Percentiles rank a stretch among this genome's conserved stretches.
Evolutionary conservation across 2,888 invertebrate species (phyloP).

Genomic region (Coenonympha glycerion): DNA sequence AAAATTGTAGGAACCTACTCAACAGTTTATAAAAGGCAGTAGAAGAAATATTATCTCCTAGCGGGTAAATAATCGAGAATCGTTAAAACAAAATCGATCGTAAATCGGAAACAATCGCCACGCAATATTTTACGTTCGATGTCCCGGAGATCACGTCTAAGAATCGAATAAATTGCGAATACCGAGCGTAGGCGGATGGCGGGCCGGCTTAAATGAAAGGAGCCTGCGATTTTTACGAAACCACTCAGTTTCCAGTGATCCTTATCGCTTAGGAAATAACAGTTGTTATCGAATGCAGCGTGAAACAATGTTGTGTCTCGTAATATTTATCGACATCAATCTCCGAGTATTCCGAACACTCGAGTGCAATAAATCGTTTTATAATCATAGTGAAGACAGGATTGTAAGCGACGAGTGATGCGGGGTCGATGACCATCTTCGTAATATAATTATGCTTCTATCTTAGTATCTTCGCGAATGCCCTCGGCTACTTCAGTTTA

Average conservation of each 20-base stretch:
- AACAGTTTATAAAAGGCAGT: neutral
- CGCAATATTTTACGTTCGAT: conserved; percentile 23
- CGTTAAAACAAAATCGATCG: conserved; percentile 12
- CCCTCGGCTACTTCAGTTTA: conserved; percentile 2
- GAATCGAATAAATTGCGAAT: conserved; percentile 27
- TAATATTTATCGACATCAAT: conserved; percentile 26
- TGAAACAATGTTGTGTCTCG: conserved; percentile 12
- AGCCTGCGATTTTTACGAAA: conserved; percentile 18
- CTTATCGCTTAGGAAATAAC: neutral
- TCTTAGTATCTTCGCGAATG: conserved; percentile 22
- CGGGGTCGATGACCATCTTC: conserved; percentile 16
- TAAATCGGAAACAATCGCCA: conserved; percentile 25
- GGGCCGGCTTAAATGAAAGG: conserved; percentile 18
- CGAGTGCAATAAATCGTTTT: conserved; percentile 27
- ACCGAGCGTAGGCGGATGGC: conserved; percentile 25
- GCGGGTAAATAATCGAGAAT: conserved; percentile 3
- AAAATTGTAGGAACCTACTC: neutral
- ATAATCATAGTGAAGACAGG: conserved; percentile 28
- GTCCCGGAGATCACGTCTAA: conserved; percentile 20
- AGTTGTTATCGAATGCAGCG: neutral
- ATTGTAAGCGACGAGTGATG: conserved; percentile 27
- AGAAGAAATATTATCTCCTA: conserved; percentile 1
- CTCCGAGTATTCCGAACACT: conserved; percentile 23
- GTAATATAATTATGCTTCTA: conserved; percentile 22
- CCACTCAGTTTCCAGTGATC: neutral